These are phyloP conservation scores for Rhodophaea formosa DNA, from an alignment of 2,888 invertebrate species.

Conservation along the genomic window DNA sequence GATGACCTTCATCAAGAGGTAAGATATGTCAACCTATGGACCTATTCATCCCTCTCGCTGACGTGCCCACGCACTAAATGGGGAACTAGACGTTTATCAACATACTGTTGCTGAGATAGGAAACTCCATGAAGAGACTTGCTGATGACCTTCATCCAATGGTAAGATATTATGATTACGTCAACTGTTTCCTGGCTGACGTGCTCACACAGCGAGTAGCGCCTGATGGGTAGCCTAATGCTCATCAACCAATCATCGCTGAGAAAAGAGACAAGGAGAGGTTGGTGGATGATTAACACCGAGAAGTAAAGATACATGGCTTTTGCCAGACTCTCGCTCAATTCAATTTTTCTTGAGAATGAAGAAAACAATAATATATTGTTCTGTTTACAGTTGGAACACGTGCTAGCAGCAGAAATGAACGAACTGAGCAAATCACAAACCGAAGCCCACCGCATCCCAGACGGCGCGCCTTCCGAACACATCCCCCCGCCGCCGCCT, in stretches of 20 bases:
- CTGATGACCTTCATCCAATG: constrained; percentile 90
- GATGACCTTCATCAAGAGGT: constrained; percentile 91
- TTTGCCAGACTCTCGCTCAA: too few relatives aligned
- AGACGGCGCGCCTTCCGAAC: constrained; percentile 71
- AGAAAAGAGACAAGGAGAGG: too few relatives aligned
- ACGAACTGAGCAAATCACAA: constrained; percentile 61
- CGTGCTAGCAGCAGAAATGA: constrained; percentile 70
- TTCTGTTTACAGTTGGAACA: constrained; percentile 58
- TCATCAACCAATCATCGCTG: too few relatives aligned
- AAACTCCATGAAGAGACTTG: constrained; percentile 90
- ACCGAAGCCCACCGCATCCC: constrained; percentile 69
- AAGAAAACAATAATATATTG: not conserved
- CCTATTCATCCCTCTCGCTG: constrained; percentile 93
- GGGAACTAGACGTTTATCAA: constrained; percentile 77
- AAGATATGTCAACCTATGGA: too few relatives aligned
- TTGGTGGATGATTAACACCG: too few relatives aligned
- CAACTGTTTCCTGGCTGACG: too few relatives aligned
- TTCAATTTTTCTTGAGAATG: too few relatives aligned
- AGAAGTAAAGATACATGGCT: not conserved
- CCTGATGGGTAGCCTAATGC: too few relatives aligned
- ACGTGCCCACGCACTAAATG: constrained; percentile 80
- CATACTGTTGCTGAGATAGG: constrained; percentile 91
- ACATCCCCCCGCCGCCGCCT: constrained; percentile 64
- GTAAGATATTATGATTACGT: too few relatives aligned
- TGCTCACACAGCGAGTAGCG: too few relatives aligned